phyloP scores from a whole-genome alignment of 2,888 invertebrate species.

The Himalopsyche kuldschensis region DNA sequence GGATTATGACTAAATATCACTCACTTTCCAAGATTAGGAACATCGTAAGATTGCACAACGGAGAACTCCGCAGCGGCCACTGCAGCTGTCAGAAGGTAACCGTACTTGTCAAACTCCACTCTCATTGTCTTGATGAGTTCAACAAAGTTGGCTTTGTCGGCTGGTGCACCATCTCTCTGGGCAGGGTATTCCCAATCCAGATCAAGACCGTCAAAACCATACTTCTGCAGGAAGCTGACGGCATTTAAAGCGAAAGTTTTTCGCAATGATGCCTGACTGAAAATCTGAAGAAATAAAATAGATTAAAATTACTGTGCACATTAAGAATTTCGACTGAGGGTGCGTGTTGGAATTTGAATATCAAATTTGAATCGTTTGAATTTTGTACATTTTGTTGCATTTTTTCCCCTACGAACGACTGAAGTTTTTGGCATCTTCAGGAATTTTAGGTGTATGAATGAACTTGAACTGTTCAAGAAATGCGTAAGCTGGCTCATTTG shows the following conservation, averaged over 20 bases:
- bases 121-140: conserved; percentile 52
- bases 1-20: conserved; percentile 21
- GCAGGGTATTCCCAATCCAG: conserved; percentile 66
- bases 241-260: conserved; percentile 54
- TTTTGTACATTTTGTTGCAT: no score
- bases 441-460: no score
- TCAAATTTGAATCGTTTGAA: no score
- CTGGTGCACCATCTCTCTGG: conserved; percentile 50
- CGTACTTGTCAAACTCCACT: conserved; percentile 49
- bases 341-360: no score
- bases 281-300: conserved; percentile 37
- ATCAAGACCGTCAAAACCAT: conserved; percentile 65
- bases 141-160: conserved; percentile 48
- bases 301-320: neutral
- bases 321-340: no score
- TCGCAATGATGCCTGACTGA: conserved; percentile 45
- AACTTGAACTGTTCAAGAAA: no score
- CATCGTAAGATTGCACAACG: conserved; percentile 55
- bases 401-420: no score
- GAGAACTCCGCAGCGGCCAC: conserved; percentile 53
- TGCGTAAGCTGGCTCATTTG: no score
- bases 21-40: conserved; percentile 51
- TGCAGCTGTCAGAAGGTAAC: conserved; percentile 55
- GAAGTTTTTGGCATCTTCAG: no score
- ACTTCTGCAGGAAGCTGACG: conserved; percentile 50